A percentile compares a stretch with the other conserved stretches of the same genome.
Conservation (phyloP, 2,797 vertebrate genomes). For the Poliocrania exsul region DNA sequence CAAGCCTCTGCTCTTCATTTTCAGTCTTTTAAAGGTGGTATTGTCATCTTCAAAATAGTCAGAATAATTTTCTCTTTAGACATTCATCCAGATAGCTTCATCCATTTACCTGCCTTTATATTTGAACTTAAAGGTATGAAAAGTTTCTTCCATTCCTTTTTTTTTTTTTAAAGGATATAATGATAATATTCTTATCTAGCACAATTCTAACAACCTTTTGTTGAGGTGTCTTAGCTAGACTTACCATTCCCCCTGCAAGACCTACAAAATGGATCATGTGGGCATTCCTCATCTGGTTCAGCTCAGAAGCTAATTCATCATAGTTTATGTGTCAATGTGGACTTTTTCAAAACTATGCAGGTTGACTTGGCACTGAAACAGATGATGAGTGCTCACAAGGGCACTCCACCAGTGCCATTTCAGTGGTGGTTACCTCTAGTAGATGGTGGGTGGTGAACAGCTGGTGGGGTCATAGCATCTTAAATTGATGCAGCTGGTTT, state of each 20-base stretch:
- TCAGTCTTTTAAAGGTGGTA: not conserved
- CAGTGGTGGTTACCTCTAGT: not conserved
- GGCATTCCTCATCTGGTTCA: not conserved
- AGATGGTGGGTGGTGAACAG: not conserved
- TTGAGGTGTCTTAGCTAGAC: not conserved
- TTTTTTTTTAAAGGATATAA: not conserved
- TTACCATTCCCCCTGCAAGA: not conserved
- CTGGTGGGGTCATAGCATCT: not conserved
- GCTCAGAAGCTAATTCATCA: not conserved
- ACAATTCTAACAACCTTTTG: not conserved
- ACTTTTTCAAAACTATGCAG: not conserved
- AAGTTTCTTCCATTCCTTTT: not conserved
- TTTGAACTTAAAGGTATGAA: not conserved
- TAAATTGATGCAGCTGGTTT: not conserved
- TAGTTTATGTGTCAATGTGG: not conserved
- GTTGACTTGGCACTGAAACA: not conserved
- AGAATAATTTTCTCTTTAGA: not conserved
- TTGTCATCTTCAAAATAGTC: not conserved
- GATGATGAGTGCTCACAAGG: not conserved
- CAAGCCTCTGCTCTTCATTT: not conserved
- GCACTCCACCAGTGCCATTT: not conserved
- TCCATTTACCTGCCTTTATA: not conserved
- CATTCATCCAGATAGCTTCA: not conserved
- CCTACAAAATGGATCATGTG: not conserved
- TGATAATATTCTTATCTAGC: not conserved